A percentile compares a stretch with the other conserved stretches of the same genome.
phyloP scores from a whole-genome alignment of 2,888 invertebrate species.

The Drosophila bunnanda region DNA sequence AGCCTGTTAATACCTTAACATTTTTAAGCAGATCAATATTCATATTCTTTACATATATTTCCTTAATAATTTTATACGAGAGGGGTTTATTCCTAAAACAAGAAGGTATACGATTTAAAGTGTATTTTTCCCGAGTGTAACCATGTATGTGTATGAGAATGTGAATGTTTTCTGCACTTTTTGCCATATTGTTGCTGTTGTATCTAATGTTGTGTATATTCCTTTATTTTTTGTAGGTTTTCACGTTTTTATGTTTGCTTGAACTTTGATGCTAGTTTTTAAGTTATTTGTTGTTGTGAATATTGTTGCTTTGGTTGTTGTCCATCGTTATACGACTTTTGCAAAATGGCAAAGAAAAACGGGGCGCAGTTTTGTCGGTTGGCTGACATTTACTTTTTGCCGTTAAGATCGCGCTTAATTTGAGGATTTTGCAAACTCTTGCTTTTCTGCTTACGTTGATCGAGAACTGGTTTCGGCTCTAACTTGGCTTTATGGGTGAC shows the following conservation, averaged over 20 bases:
- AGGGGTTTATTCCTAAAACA: not conserved
- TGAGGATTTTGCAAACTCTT: constrained; percentile 61
- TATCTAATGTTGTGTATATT: constrained; percentile 38
- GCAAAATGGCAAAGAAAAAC: constrained; percentile 55
- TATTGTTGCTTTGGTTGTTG: constrained; percentile 18
- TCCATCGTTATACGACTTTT: constrained; percentile 54
- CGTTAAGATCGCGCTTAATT: constrained; percentile 46
- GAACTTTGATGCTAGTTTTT: constrained; percentile 59
- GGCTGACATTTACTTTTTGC: constrained; percentile 66
- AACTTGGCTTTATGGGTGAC: constrained; percentile 14
- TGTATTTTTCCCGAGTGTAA: not conserved
- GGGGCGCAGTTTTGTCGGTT: constrained; percentile 44
- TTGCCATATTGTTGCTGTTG: constrained; percentile 52
- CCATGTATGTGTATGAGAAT: constrained; percentile 31
- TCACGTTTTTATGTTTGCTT: constrained; percentile 64
- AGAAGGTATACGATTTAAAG: not conserved
- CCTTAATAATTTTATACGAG: no score
- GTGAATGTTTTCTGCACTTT: constrained; percentile 56
- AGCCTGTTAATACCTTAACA: no score
- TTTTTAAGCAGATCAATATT: not conserved
- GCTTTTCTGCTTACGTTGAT: constrained; percentile 31
- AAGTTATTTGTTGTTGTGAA: constrained; percentile 28
- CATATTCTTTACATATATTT: not conserved
- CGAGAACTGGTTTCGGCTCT: constrained; percentile 64
- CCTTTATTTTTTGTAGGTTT: constrained; percentile 53